Base-by-base conservation (phyloP, 2,113 vertebrate species). In the Ovis aries region DNA sequence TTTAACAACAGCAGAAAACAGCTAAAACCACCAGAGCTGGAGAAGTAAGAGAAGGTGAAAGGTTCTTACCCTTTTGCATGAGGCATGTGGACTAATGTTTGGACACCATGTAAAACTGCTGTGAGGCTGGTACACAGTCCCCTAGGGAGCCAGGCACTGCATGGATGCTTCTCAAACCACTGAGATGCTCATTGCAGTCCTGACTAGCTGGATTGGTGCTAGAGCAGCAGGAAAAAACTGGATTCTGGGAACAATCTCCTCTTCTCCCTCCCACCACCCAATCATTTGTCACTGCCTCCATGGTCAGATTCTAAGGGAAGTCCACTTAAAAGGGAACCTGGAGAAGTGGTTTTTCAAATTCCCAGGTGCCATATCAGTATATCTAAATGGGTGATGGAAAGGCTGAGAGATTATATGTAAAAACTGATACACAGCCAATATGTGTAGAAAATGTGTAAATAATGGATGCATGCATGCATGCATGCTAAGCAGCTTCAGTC, bases 371-470 rank as follows among this genome's bases (percentile, higher is more conserved):
- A 80, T 40, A 40, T 25, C 11, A 36, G 50, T 6, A 91, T 6
- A 84, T 14, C 19, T 3, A 74, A 3, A 82, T 15, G 6, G 23
- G 1, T 6, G 3, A 17, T 33, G 3, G 6, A 52, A 57, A 6
- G 7, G 1, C 45, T 94, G 31, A 90, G 2, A 48, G 21, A 12
- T 4, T 45, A 52, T 43, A 23, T 2, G 2, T 43, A 60, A 91
- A 83, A 50, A 57, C 7, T 5, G 81, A 67, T 15, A 78, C 23
- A 83, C 11, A 82, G 90, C n/a, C 21, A 27, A 8, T 31, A n/a
- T 2, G 0, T 11, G 29, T 2, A 27, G 6, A 78, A 0, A 0
- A 19, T 21, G 29, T 40, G 1, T 40, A 88, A 62, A 40, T 33
- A 92, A 55, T 11, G 48, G 10, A 85, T 60, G 71, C 36, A 74